Percentiles rank a stretch among this genome's conserved stretches.
phyloP scores from a whole-genome alignment of 1,140 invertebrate genomes.

The Drosophila lacertosa region DNA sequence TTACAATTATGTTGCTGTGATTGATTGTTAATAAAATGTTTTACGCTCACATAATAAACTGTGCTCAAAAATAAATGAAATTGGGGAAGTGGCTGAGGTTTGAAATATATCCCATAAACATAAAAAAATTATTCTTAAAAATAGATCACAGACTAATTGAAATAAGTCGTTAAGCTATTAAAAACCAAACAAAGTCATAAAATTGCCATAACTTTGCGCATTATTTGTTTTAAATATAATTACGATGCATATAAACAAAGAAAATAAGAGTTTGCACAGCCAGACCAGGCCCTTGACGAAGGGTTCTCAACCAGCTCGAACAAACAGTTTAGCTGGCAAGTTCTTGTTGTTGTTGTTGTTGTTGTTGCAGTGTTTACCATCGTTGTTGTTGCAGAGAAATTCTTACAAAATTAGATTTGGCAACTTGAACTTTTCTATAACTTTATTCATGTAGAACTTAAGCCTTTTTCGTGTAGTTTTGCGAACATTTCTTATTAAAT shows the following conservation, averaged over 20 bases:
- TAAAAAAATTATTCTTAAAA: too few relatives aligned
- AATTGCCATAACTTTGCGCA: conserved; percentile 55
- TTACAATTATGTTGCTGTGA: conserved; percentile 37
- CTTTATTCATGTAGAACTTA: conserved; percentile 77
- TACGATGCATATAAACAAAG: conserved; percentile 38
- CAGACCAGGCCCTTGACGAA: conserved; percentile 19
- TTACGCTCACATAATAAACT: conserved; percentile 50
- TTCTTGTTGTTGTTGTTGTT: conserved; percentile 15
- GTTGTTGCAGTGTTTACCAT: not conserved
- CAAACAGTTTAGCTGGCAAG: conserved; percentile 9
- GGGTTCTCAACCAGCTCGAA: not conserved
- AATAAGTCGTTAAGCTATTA: not conserved
- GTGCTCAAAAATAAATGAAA: conserved; percentile 52
- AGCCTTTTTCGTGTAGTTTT: conserved; percentile 74
- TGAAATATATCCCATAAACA: too few relatives aligned
- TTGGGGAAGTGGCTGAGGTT: conserved; percentile 28
- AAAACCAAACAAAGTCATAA: conserved; percentile 47
- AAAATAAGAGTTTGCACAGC: conserved; percentile 3
- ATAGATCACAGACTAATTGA: not conserved
- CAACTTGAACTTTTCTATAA: conserved; percentile 75
- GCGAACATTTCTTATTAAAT: conserved; percentile 74
- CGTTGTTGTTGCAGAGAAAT: conserved; percentile 50
- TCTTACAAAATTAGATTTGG: conserved; percentile 71
- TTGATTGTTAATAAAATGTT: conserved; percentile 62
- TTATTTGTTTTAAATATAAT: conserved; percentile 69